Base-by-base conservation (phyloP, 2,888 invertebrate genomes). In the Sphecodes monilicornis region DNA sequence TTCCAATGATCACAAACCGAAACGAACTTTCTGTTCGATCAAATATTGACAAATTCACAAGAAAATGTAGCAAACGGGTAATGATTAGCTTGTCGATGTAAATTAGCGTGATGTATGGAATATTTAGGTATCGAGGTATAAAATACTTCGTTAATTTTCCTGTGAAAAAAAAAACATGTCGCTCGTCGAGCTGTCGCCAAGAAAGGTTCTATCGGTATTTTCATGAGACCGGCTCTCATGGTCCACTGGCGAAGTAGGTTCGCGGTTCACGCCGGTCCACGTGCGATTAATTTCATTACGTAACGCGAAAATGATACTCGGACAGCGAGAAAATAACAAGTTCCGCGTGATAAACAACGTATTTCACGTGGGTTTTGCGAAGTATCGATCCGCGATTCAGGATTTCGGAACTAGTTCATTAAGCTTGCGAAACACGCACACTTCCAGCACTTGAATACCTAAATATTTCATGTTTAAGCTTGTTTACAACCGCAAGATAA, bases 221-320 rank as follows among this genome's bases (percentile, higher is more conserved):
- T 66, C 84, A 54, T 16, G 69, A 68, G 70, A 54, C 70, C 18
- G 41, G 46, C 71, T n/a, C 76, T 50, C 50, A 90, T 86, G 91
- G 88, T 91, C 89, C 74, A 77, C 68, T 87, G 86, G 77, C 78
- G 78, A 90, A 83, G 79, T 89, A 78, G 90, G 89, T 76, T 80
- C 71, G 50, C 78, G 71, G 66, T 46, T 57, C 72, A 68, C 71
- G 50, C 36, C 70, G 26, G 76, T 41, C 50, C 71, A 57, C 73
- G 80, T 80, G 78, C 82, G 84, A 89, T 85, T 89, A 89, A 89
- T 76, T 80, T 43, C 46, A 74, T 90, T 90, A 90, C 85, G 78
- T 87, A 90, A 90, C 60, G 69, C 74, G 70, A 75, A 79, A 85
- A 88, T 82, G 76, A 60, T 54, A n/a, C 16, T 6, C 39, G 29